Evolutionary conservation across 2,797 vertebrate genomes (phyloP).

Genomic region (Danio kyathit): DNA sequence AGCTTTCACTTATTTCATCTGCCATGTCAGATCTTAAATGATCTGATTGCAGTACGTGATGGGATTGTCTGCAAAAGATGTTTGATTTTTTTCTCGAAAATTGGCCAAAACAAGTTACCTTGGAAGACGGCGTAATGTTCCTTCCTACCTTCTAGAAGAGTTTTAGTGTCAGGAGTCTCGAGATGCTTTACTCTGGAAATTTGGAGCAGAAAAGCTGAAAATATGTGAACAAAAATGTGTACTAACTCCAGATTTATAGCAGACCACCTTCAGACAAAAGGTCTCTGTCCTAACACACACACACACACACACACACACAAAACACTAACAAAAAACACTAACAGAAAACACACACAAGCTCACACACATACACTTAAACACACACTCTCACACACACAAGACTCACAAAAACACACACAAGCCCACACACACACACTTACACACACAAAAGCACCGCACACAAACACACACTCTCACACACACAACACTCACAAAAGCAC

Average conservation of each 20-base stretch:
- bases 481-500: too few species aligned
- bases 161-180: background rate
- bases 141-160: background rate
- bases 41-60: background rate
- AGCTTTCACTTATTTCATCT: background rate
- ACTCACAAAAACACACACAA: too few species aligned
- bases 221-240: background rate
- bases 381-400: too few species aligned
- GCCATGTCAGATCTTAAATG: background rate
- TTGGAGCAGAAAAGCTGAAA: background rate
- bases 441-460: too few species aligned
- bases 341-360: too few species aligned
- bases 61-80: background rate
- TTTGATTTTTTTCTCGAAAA: background rate
- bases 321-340: too few species aligned
- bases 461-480: too few species aligned
- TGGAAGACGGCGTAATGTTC: background rate
- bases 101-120: background rate
- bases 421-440: too few species aligned
- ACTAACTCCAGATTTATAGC: background rate
- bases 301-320: too few species aligned
- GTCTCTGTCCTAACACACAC: conserved; percentile 17
- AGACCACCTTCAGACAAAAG: conserved; percentile 36
- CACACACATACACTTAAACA: too few species aligned
- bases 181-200: background rate